Evolutionary conservation across 2,797 vertebrate species (phyloP), one percentile per base, ranked within the genome.

Genomic region (Macrochelys suwanniensis): DNA sequence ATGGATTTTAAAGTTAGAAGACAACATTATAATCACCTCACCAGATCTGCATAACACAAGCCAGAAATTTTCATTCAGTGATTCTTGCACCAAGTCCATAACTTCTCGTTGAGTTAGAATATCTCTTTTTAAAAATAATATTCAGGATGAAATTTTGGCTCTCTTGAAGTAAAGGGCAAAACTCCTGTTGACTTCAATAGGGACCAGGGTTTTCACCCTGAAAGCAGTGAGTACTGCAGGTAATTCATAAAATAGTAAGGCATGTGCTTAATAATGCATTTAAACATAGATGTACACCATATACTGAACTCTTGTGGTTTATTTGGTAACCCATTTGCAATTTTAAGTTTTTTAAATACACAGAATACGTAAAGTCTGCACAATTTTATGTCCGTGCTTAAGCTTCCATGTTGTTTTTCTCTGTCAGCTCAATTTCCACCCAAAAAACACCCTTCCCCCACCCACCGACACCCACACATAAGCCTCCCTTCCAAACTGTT

Each of bases 101-200:
- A 81, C 88, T 85, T 74, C 71, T 37, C 25, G 5, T 28, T 47
- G 71, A 76, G 25, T 25, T 28, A 28, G 11, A 76, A 19, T 25
- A 28, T 76, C 23, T 47, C 6, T 15, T 10, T 81, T 54, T 42
- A 74, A 51, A 84, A 80, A 89, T 83, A 54, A 42, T 45, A 31
- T 1, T 4, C 1, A 33, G 74, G 21, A 53, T 0, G 0, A 59
- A 76, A 74, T 19, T 21, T 4, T 16, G 26, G 6, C 68, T 0
- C 0, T 56, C 2, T 56, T 87, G 80, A 26, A 0, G 3, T 26
- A 47, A 25, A 49, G 51, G 26, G 33, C 57, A 90, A 11, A 16
- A 45, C 37, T 56, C 37, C 37, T 0, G 0, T 17, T 0, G 1
- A 12, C 85, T 10, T 11, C 33, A 42, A 51, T 6, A 28, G 45